Evolutionary conservation across 2,888 invertebrate species (phyloP).

Genomic region (Acanthopleura granulata): DNA sequence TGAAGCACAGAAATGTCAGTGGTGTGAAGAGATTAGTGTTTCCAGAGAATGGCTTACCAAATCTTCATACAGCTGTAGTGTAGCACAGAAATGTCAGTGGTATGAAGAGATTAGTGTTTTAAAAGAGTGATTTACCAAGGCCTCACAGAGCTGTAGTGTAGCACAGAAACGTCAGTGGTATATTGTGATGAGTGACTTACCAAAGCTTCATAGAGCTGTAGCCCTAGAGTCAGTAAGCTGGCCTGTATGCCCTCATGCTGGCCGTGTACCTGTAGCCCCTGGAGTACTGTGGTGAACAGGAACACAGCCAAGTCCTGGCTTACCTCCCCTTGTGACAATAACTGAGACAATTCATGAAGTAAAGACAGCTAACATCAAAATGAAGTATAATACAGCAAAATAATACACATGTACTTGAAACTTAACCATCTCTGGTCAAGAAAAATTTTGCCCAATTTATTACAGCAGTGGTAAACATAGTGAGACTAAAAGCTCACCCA

Average conservation of each 20-base stretch:
- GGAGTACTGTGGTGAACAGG: constrained; percentile 83
- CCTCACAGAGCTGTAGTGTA: not conserved
- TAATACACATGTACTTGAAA: not conserved
- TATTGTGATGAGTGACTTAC: constrained; percentile 50
- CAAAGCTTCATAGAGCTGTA: constrained; percentile 85
- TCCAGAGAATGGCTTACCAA: no score
- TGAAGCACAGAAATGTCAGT: no score
- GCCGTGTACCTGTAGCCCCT: constrained; percentile 87
- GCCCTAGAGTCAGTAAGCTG: constrained; percentile 82
- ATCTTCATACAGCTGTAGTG: constrained; percentile 87
- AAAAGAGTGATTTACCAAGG: not conserved
- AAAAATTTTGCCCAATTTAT: no score
- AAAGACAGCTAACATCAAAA: not conserved
- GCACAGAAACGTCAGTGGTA: no score
- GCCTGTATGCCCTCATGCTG: constrained; percentile 92
- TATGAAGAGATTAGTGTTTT: not conserved
- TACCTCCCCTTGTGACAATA: constrained; percentile 77
- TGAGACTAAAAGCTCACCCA: no score
- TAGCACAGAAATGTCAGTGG: not conserved
- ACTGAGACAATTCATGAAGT: constrained; percentile 72
- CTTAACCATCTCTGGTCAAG: no score
- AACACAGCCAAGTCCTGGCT: constrained; percentile 75
- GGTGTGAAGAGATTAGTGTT: no score
- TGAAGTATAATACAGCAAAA: not conserved
- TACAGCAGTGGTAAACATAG: no score